A percentile compares a stretch with the other conserved stretches of the same genome.
phyloP scores from a whole-genome alignment of 2,797 vertebrate species.

The Lepilemur septentrionalis region DNA sequence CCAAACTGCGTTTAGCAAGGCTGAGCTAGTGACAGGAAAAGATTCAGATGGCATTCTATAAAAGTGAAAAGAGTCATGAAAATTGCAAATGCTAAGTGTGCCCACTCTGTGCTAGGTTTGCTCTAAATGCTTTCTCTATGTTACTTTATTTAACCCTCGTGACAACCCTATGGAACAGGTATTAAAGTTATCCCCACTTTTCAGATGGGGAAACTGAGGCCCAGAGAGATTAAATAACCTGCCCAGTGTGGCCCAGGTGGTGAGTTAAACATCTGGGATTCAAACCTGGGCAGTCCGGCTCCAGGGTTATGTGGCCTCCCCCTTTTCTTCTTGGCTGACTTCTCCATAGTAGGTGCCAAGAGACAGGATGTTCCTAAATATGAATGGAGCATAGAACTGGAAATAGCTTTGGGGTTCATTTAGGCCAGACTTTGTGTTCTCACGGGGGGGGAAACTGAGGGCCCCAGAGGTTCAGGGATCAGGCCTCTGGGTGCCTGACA shows the following conservation, averaged over 20 bases:
- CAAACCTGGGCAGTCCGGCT: background rate
- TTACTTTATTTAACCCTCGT: background rate
- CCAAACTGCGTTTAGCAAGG: constrained; percentile 58
- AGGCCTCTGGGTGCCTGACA: background rate
- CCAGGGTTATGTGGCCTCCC: background rate
- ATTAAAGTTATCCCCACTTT: background rate
- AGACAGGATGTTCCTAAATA: constrained; percentile 37
- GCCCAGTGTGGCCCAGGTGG: background rate
- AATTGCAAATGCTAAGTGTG: background rate
- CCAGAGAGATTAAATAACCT: background rate
- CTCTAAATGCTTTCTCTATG: background rate
- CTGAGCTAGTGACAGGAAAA: constrained; percentile 35
- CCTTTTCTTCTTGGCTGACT: constrained; percentile 4
- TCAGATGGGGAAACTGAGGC: background rate
- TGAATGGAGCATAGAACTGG: background rate
- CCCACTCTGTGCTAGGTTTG: background rate
- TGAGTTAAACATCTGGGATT: background rate
- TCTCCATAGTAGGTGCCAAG: background rate
- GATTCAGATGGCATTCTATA: background rate
- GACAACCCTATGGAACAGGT: background rate
- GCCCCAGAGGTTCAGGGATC: background rate
- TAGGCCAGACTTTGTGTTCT: background rate
- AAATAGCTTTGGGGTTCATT: background rate
- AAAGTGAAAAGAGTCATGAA: background rate
- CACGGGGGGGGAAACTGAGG: background rate